Conservation (phyloP, 2,113 vertebrate species). For the Percina caprodes region DNA sequence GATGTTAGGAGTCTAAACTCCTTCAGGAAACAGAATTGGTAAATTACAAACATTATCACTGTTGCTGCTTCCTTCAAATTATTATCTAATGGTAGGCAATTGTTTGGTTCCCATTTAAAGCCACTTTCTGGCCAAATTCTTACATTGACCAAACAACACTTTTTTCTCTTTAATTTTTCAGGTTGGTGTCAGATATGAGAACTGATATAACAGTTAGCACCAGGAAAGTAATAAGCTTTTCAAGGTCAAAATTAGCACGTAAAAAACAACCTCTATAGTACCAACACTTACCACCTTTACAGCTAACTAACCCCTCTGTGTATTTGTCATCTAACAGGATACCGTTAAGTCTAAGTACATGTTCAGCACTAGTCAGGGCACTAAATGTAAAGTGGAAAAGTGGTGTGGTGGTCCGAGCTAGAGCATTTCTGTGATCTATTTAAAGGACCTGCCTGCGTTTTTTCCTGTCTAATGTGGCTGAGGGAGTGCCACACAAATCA, state of each 20-base stretch:
- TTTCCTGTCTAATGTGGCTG: constrained; percentile 65
- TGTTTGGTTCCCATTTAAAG: neutral
- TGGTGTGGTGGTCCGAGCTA: constrained; percentile 14
- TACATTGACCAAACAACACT: neutral
- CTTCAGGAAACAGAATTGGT: neutral
- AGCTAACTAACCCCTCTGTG: neutral
- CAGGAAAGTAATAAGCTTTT: constrained; percentile 4
- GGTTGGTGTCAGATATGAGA: neutral
- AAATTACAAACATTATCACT: neutral
- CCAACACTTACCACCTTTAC: neutral
- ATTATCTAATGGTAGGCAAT: neutral
- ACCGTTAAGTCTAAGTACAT: neutral
- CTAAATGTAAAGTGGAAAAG: constrained; percentile 47
- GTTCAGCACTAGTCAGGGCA: neutral
- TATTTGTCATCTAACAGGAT: neutral
- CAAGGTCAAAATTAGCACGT: neutral
- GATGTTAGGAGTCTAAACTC: neutral
- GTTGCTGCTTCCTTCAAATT: constrained; percentile 8
- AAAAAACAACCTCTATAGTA: neutral
- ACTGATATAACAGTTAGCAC: neutral
- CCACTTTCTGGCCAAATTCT: neutral
- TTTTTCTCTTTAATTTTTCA: neutral
- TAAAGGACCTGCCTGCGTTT: constrained; percentile 41
- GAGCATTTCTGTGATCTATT: constrained; percentile 67
- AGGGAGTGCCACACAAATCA: constrained; percentile 70